Evolutionary conservation across 2,797 vertebrate species (phyloP), one percentile per base, ranked within the genome.

Genomic region (Dallia pectoralis): DNA sequence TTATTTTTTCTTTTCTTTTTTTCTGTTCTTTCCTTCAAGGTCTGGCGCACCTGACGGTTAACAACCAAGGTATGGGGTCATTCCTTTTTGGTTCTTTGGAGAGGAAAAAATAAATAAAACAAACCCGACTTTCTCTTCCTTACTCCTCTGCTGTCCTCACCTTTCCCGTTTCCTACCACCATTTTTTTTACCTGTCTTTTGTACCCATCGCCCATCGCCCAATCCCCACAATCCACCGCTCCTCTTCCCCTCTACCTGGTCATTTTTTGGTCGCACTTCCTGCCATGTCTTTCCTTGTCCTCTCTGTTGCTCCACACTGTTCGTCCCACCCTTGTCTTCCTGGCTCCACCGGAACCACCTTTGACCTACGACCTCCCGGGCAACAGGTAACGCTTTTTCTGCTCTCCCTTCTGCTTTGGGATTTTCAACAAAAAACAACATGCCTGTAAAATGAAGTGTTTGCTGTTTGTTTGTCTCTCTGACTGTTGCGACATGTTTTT

Each of bases 41-140:
- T 97, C 96, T 96, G 93, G 96, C 96, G 95, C 96, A 97, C 93
- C 96, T 97, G 96, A 97, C 94, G 95, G 94, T 97, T 97, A 96
- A 94, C 96, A 95, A 94, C 95, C 96, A 97, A 97, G 96, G 96
- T 97, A 97, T 95, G 95, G 93, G 93, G 91, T 91, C 90, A 91
- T 92, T 92, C 88, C 86, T 84, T 91, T 89, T 61, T 65, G 73
- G 32, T 47, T 69, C 12, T 67, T 72, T 84, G 73, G 75, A 84
- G 85, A 90, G 84, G 87, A 87, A 82, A 56, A 87, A 81, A 88
- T n/a, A 81, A 89, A 82, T 40, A 40, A 40, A n/a, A n/a, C 75
- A 80, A 82, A 14, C 73, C 62, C 22, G 27, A 61, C 25, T 33
- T 22, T 61, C 81, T 77, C 64, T 25, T 61, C 69, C 40, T n/a